A percentile compares a stretch with the other conserved stretches of the same genome.
Evolutionary conservation across 2,797 vertebrate genomes (phyloP).

Genomic region (Argyrosomus regius): DNA sequence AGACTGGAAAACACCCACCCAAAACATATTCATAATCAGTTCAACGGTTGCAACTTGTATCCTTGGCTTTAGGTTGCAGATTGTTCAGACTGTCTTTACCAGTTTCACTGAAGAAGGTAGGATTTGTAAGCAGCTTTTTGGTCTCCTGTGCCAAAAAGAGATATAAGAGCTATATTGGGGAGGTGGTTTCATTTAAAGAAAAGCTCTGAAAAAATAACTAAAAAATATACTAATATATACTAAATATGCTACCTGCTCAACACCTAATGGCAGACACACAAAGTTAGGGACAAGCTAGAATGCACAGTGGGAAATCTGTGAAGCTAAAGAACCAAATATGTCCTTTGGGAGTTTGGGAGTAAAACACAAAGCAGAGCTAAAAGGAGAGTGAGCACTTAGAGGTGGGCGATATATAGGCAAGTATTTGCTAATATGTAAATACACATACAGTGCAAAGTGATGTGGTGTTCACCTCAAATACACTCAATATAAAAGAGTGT

Average conservation of each 20-base stretch:
- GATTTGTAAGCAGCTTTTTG: too few species aligned
- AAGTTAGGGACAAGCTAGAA: background rate
- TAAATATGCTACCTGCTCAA: background rate
- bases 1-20: too few species aligned
- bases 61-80: too few species aligned
- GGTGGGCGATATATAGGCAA: too few species aligned
- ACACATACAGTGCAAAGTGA: background rate
- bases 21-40: too few species aligned
- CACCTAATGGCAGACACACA: background rate
- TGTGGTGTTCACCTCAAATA: conserved; percentile 34
- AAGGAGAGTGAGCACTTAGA: background rate
- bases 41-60: too few species aligned
- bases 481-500: background rate
- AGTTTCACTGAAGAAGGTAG: too few species aligned
- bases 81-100: too few species aligned
- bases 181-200: background rate
- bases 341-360: background rate
- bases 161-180: background rate
- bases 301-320: background rate
- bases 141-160: too few species aligned
- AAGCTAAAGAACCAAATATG: background rate
- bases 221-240: too few species aligned
- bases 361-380: background rate
- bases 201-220: background rate
- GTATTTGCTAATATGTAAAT: too few species aligned